Evolutionary conservation across 2,888 invertebrate species (phyloP).

Genomic region (Trichogramma dendrolimi): DNA sequence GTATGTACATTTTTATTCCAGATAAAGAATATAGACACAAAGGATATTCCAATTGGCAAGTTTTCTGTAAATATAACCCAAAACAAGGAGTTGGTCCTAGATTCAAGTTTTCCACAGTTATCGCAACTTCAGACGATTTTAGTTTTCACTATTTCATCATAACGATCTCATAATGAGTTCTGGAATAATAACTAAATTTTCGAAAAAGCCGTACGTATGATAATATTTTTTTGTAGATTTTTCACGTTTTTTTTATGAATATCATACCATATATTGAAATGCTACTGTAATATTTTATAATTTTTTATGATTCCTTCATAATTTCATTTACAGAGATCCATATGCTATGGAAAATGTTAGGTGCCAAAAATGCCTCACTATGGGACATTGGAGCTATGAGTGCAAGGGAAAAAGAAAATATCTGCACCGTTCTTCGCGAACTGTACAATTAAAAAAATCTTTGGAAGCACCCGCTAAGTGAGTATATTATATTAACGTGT

Average conservation of each 20-base stretch:
- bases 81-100: too few relatives aligned
- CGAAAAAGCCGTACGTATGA: slow-evolving; percentile 39
- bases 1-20: too few relatives aligned
- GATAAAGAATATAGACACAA: too few relatives aligned
- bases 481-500: slow-evolving; percentile 16
- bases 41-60: too few relatives aligned
- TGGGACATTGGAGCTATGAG: slow-evolving; percentile 93
- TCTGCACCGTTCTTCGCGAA: slow-evolving; percentile 77
- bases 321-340: slow-evolving; percentile 38
- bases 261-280: neutral
- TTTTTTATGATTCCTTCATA: neutral
- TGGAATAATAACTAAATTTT: slow-evolving; percentile 31
- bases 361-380: slow-evolving; percentile 89
- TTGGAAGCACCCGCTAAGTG: slow-evolving; percentile 54
- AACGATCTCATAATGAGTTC: slow-evolving; percentile 30
- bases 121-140: neutral
- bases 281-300: neutral
- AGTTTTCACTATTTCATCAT: neutral
- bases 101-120: neutral
- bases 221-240: neutral
- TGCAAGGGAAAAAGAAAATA: slow-evolving; percentile 88
- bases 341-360: slow-evolving; percentile 70
- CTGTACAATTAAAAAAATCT: slow-evolving; percentile 71
- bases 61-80: too few relatives aligned
- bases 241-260: neutral